Conservation (phyloP, 92 coral and sea anemone genomes). For the Parazoanthus swiftii region DNA sequence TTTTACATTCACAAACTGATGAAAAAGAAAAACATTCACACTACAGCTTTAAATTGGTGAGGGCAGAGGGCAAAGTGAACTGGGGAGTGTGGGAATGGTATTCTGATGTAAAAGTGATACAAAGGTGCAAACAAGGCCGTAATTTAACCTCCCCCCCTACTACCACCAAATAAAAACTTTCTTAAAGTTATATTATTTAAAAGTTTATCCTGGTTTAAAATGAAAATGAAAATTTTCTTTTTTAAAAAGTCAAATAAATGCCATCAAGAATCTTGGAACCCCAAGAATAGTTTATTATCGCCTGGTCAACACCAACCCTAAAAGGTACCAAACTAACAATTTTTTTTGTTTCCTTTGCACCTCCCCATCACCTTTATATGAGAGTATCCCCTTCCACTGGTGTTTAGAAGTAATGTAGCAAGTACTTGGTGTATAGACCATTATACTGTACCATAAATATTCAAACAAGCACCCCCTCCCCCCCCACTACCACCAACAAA, state of each 20-base stretch:
- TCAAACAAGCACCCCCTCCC: neutral
- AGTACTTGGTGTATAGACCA: too few relatives aligned
- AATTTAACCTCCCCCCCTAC: neutral
- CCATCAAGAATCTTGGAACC: neutral
- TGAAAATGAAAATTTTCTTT: too few relatives aligned
- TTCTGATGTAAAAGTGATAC: too few relatives aligned
- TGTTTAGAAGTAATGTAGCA: neutral
- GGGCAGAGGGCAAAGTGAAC: neutral
- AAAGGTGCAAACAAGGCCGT: too few relatives aligned
- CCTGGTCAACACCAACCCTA: too few relatives aligned
- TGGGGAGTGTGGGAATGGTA: too few relatives aligned
- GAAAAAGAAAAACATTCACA: neutral
- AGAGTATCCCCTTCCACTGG: neutral
- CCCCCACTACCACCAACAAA: neutral
- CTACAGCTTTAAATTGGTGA: neutral
- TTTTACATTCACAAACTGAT: neutral
- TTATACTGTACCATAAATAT: neutral
- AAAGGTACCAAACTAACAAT: neutral
- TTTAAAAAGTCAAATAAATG: too few relatives aligned
- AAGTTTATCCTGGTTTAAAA: too few relatives aligned
- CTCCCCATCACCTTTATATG: neutral
- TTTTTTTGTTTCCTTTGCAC: neutral
- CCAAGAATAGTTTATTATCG: neutral
- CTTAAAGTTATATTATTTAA: too few relatives aligned
- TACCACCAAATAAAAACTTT: too few relatives aligned